phyloP scores from a whole-genome alignment of 1,140 invertebrate genomes.

The Hirudo medicinalis region DNA sequence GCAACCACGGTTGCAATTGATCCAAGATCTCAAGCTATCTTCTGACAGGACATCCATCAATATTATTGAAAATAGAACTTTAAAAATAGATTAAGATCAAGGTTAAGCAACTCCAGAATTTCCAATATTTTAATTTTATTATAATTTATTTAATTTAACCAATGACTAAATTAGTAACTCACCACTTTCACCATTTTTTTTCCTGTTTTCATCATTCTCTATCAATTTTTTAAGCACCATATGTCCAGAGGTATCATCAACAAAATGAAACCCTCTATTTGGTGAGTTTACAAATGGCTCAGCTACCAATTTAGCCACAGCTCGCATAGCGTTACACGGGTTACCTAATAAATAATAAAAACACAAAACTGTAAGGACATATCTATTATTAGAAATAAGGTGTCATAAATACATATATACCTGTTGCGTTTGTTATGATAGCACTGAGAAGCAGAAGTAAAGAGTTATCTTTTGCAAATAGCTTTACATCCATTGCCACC shows the following conservation, averaged over 20 bases:
- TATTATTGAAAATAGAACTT: slow-evolving; percentile 33
- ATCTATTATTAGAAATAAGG: neutral
- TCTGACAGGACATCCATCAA: slow-evolving; percentile 31
- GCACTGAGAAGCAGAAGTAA: slow-evolving; percentile 56
- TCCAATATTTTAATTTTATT: neutral
- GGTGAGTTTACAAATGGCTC: slow-evolving; percentile 28
- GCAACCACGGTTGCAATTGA: slow-evolving; percentile 40
- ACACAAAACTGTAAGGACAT: neutral
- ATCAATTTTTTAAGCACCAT: slow-evolving; percentile 66
- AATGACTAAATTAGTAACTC: neutral
- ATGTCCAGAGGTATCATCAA: slow-evolving; percentile 69
- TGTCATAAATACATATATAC: slow-evolving; percentile 28
- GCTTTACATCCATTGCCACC: slow-evolving; percentile 49
- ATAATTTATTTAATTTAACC: neutral
- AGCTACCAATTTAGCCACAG: slow-evolving; percentile 32
- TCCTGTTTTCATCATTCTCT: slow-evolving; percentile 48
- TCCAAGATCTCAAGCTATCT: slow-evolving; percentile 36
- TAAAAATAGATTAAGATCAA: slow-evolving; percentile 5
- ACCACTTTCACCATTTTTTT: slow-evolving; percentile 31
- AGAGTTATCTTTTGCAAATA: slow-evolving; percentile 56
- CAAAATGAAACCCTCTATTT: slow-evolving; percentile 42
- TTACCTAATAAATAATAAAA: slow-evolving; percentile 29
- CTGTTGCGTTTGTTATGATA: slow-evolving; percentile 51
- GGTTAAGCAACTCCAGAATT: neutral
- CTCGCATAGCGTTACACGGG: slow-evolving; percentile 32